phyloP scores from a whole-genome alignment of 1,140 invertebrate genomes.

The Eriocheir sinensis region DNA sequence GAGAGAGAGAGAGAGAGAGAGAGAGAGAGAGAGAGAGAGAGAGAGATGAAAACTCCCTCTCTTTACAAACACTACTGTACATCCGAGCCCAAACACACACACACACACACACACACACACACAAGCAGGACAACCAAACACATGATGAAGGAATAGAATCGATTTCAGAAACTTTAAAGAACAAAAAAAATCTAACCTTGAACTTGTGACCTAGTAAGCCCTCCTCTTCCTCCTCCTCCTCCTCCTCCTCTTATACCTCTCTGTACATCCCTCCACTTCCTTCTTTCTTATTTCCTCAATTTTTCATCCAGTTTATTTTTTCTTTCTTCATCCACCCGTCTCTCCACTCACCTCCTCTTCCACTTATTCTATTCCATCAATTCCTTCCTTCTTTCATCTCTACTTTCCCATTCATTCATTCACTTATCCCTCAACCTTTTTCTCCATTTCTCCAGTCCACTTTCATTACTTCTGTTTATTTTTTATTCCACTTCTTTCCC shows the following conservation, averaged over 20 bases:
- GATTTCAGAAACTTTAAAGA: too few species aligned
- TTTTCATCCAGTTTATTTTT: neutral
- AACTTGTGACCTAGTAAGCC: too few species aligned
- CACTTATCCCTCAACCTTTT: neutral
- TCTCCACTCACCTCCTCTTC: neutral
- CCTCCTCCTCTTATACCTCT: too few species aligned
- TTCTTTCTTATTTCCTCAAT: neutral
- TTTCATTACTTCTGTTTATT: too few species aligned
- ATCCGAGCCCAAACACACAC: too few species aligned
- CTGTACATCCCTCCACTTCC: too few species aligned
- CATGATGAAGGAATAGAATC: too few species aligned
- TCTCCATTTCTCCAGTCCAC: neutral
- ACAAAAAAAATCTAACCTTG: too few species aligned
- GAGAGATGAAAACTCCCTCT: neutral
- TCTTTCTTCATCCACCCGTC: neutral
- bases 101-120: too few species aligned
- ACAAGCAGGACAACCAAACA: too few species aligned
- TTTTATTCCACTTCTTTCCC: neutral
- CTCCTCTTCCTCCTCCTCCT: too few species aligned
- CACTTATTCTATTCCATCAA: neutral
- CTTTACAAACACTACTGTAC: neutral
- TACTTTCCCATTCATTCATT: neutral
- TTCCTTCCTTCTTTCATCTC: neutral
- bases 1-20: constrained; percentile 20
- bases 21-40: constrained; percentile 22